These are phyloP conservation scores for Nesidiocoris tenuis DNA, from an alignment of 2,888 invertebrate species.

Conservation along the genomic window DNA sequence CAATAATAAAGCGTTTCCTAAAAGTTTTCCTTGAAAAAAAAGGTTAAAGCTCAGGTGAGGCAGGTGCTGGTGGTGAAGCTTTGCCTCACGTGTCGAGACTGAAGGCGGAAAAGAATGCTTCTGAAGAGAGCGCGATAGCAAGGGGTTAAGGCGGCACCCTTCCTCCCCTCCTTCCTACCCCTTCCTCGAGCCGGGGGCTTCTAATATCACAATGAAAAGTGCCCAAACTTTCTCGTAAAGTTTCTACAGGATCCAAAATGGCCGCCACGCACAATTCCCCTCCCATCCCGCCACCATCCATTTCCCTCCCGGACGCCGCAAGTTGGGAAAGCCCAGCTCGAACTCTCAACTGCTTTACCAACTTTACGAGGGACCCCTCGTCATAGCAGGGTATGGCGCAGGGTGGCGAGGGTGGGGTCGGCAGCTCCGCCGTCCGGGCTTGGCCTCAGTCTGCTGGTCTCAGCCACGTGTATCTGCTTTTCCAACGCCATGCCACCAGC, in stretches of 20 bases:
- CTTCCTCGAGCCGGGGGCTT: slow-evolving; percentile 16
- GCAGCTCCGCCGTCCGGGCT: neutral
- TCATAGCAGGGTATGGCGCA: neutral
- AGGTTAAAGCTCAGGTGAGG: neutral
- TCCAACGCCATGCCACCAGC: neutral
- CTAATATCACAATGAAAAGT: slow-evolving; percentile 49
- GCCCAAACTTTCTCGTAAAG: slow-evolving; percentile 48
- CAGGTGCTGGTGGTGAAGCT: neutral
- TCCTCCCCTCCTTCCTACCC: neutral
- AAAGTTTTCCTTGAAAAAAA: slow-evolving; percentile 10
- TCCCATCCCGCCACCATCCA: neutral
- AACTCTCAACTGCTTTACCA: slow-evolving; percentile 31
- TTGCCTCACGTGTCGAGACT: slow-evolving; percentile 36
- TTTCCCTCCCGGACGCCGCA: slow-evolving; percentile 36
- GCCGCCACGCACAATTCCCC: slow-evolving; percentile 43
- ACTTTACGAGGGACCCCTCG: slow-evolving; percentile 14
- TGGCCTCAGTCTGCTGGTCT: neutral
- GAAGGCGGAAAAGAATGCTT: slow-evolving; percentile 33
- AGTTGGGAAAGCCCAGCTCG: slow-evolving; percentile 30
- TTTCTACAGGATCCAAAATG: slow-evolving; percentile 45
- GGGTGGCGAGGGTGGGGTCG: neutral
- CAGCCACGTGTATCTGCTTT: neutral
- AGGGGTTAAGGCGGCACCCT: slow-evolving; percentile 10
- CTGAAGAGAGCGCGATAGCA: slow-evolving; percentile 15
- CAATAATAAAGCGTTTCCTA: slow-evolving; percentile 32